phyloP scores from a whole-genome alignment of 1,140 invertebrate species.

The Drosophila asahinai region DNA sequence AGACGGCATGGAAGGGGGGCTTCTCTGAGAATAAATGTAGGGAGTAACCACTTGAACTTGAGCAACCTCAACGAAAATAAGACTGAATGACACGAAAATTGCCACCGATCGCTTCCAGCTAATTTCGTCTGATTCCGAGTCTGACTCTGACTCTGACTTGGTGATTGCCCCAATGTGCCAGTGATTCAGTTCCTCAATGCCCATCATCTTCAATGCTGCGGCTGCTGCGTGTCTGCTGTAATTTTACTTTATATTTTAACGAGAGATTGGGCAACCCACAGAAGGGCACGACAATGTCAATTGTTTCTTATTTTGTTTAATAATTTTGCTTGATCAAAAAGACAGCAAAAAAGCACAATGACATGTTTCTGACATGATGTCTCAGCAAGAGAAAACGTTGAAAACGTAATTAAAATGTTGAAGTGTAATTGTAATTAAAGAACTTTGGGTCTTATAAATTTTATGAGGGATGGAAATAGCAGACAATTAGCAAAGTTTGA shows the following conservation, averaged over 20 bases:
- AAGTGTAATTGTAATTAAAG: slow-evolving; percentile 1
- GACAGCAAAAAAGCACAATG: slow-evolving; percentile 1
- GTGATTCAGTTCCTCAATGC: slow-evolving; percentile 29
- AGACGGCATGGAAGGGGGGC: too few relatives aligned
- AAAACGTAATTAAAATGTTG: not conserved
- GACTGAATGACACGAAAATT: slow-evolving; percentile 17
- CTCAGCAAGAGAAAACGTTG: not conserved
- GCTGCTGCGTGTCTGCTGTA: slow-evolving; percentile 41
- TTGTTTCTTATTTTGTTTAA: slow-evolving; percentile 21
- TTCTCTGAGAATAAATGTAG: not conserved
- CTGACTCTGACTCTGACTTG: slow-evolving; percentile 17
- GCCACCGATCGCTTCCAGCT: slow-evolving; percentile 29
- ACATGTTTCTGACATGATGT: slow-evolving; percentile 11
- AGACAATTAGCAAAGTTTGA: not conserved
- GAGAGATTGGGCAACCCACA: slow-evolving; percentile 20
- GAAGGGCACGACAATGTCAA: slow-evolving; percentile 55
- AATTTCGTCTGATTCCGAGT: slow-evolving; percentile 17
- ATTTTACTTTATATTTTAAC: slow-evolving; percentile 38
- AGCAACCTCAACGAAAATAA: slow-evolving; percentile 30
- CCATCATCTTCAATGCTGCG: slow-evolving; percentile 9
- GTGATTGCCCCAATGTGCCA: slow-evolving; percentile 33
- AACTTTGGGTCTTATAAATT: not conserved
- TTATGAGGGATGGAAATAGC: not conserved
- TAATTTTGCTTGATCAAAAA: slow-evolving; percentile 1
- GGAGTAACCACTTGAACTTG: slow-evolving; percentile 51